Conservation (phyloP, 2,888 invertebrate genomes). For the Tiliacea citrago region DNA sequence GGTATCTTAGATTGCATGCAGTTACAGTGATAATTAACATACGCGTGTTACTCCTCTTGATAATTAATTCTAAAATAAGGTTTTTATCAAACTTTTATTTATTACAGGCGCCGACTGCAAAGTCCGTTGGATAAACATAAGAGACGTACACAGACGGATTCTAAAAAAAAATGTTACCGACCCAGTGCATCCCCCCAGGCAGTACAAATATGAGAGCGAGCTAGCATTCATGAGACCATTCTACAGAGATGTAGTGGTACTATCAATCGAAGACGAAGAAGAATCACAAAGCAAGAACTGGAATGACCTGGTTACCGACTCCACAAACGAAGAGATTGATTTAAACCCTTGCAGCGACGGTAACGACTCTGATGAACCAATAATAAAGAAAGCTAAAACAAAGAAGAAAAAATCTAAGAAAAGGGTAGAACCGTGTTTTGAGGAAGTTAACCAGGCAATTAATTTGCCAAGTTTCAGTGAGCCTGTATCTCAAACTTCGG, state of each 20-base stretch:
- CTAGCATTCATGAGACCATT: constrained; percentile 81
- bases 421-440: constrained; percentile 31
- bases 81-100: neutral
- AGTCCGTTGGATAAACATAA: constrained; percentile 86
- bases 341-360: constrained; percentile 65
- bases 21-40: no score
- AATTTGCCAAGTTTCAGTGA: constrained; percentile 67
- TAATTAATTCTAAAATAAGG: neutral
- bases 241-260: constrained; percentile 79
- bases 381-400: constrained; percentile 54
- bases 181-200: constrained; percentile 66
- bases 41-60: no score
- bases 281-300: constrained; percentile 48
- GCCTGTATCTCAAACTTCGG: constrained; percentile 59
- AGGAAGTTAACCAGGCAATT: constrained; percentile 67
- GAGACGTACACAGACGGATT: constrained; percentile 85
- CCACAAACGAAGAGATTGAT: neutral
- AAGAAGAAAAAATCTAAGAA: constrained; percentile 58
- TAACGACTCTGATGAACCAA: constrained; percentile 71
- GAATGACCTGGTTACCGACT: constrained; percentile 36
- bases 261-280: constrained; percentile 66
- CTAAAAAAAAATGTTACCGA: constrained; percentile 74
- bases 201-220: constrained; percentile 84
- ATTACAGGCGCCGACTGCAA: constrained; percentile 85
- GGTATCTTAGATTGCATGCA: no score